Conservation (phyloP, 2,113 vertebrate genomes). For the Crotophaga sulcirostris region DNA sequence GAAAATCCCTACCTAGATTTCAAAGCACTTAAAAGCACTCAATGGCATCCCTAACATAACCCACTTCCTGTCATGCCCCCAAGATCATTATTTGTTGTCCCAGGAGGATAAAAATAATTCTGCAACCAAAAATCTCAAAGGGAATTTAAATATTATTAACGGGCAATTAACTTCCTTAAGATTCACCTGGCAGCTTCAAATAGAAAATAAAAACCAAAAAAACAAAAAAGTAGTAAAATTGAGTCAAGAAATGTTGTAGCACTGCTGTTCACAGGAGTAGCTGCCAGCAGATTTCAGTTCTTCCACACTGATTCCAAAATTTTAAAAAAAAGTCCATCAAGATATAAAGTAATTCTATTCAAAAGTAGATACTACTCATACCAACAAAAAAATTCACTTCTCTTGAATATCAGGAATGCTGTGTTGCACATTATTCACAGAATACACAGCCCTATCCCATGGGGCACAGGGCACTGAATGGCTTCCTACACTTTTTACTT, state of each 20-base stretch:
- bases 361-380: neutral
- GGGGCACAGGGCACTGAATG: neutral
- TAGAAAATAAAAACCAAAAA: neutral
- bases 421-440: neutral
- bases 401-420: neutral
- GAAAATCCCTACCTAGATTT: neutral
- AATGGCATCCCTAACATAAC: neutral
- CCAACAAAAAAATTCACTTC: neutral
- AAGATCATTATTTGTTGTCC: neutral
- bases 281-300: neutral
- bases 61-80: neutral
- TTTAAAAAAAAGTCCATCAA: neutral
- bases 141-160: neutral
- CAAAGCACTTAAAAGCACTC: neutral
- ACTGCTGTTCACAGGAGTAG: neutral
- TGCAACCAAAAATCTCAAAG: neutral
- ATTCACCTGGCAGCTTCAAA: neutral
- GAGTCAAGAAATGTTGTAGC: neutral
- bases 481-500: neutral
- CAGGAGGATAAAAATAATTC: neutral
- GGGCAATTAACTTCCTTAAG: neutral
- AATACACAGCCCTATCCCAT: neutral
- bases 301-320: neutral
- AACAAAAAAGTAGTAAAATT: no score
- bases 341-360: neutral